phyloP scores from a whole-genome alignment of 1,140 invertebrate genomes.

The Rhopalosiphum padi region DNA sequence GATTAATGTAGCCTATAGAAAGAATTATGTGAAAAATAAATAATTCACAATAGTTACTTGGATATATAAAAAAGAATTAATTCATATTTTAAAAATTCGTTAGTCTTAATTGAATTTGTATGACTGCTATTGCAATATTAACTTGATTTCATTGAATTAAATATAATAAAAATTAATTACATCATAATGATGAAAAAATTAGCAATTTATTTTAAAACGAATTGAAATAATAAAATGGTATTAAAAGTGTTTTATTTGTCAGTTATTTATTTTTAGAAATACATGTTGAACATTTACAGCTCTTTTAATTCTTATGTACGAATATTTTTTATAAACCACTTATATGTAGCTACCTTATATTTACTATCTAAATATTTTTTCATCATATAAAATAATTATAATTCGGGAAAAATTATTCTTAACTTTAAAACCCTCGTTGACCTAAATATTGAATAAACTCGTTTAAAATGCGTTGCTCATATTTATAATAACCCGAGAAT shows the following conservation, averaged over 20 bases:
- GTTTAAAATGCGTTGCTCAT: not conserved
- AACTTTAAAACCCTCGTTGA: not conserved
- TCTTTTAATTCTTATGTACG: not conserved
- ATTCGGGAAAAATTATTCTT: not conserved
- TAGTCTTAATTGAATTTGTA: not conserved
- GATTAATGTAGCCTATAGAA: not conserved
- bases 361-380: not conserved
- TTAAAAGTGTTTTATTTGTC: not conserved
- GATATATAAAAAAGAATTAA: not conserved
- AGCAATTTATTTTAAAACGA: not conserved
- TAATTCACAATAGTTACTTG: not conserved
- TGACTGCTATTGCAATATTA: not conserved
- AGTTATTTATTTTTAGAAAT: not conserved
- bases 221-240: not conserved
- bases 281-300: not conserved
- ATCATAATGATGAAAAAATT: not conserved
- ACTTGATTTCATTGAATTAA: not conserved
- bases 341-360: not conserved
- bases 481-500: not conserved
- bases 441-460: not conserved
- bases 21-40: not conserved
- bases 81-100: slow-evolving; percentile 8
- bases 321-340: not conserved
- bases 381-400: not conserved
- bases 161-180: not conserved